Evolutionary conservation across 2,797 vertebrate genomes (phyloP).

Genomic region (Pitangus sulphuratus): DNA sequence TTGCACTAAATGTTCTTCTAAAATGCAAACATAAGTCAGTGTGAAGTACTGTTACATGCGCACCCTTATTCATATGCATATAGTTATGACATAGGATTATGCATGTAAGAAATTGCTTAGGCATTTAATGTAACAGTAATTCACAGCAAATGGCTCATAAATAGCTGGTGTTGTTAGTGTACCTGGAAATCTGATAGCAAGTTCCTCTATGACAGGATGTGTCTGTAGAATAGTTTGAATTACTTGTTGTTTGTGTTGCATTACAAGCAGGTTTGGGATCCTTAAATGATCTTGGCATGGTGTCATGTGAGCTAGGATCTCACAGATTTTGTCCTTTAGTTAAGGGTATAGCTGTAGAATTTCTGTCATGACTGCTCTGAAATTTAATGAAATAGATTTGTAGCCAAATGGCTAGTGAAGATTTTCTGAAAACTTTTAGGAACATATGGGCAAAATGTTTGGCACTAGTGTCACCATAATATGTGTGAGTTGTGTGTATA

Average conservation of each 20-base stretch:
- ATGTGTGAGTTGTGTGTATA: neutral
- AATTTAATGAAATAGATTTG: neutral
- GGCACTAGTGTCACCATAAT: neutral
- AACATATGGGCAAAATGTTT: neutral
- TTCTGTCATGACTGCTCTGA: neutral
- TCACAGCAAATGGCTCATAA: neutral
- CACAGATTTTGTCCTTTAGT: neutral
- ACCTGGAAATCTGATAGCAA: neutral
- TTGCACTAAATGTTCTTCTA: neutral
- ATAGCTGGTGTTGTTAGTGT: neutral
- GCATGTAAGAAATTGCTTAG: neutral
- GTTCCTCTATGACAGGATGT: neutral
- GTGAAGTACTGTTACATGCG: neutral
- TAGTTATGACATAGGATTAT: neutral
- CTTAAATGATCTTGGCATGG: neutral
- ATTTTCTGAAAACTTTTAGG: neutral
- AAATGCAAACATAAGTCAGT: neutral
- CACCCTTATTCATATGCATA: neutral
- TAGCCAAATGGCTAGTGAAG: neutral
- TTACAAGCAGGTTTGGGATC: neutral
- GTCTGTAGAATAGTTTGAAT: neutral
- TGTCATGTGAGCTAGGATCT: neutral
- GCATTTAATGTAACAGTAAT: neutral
- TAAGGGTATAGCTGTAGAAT: neutral
- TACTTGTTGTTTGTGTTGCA: neutral